Evolutionary conservation across 1,140 invertebrate genomes (phyloP).

Genomic region (Caerostris darwini): DNA sequence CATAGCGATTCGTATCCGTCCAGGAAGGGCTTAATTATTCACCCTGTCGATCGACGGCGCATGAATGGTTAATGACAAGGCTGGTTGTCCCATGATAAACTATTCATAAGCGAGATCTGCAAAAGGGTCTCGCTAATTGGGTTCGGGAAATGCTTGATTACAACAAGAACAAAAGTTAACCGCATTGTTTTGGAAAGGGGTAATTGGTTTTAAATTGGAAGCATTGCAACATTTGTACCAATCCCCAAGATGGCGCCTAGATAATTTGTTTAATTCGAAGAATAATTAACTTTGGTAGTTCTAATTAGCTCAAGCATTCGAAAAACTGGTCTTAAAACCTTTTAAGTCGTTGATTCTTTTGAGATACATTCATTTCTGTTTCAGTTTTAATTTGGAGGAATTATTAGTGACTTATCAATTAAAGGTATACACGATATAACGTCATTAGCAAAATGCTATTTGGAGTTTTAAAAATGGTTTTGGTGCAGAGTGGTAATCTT

Average conservation of each 20-base stretch:
- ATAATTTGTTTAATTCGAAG: neutral
- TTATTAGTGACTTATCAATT: too few species aligned
- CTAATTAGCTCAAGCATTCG: neutral
- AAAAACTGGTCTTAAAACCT: too few species aligned
- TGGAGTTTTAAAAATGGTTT: too few species aligned
- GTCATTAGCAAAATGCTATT: too few species aligned
- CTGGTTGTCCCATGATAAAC: neutral
- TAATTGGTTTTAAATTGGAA: conserved; percentile 18
- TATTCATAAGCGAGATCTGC: neutral
- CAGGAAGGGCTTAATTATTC: too few species aligned
- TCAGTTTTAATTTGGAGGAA: too few species aligned
- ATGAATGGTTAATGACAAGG: conserved; percentile 29
- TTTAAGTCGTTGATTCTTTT: too few species aligned
- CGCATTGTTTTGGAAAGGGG: neutral
- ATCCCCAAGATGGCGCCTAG: neutral
- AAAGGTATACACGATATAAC: too few species aligned
- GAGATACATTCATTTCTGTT: too few species aligned
- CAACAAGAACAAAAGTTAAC: neutral
- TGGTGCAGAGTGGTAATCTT: too few species aligned
- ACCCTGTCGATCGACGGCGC: neutral
- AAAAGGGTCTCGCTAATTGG: neutral
- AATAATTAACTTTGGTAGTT: neutral
- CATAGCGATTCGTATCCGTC: too few species aligned
- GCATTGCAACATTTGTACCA: neutral
- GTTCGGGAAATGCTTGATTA: neutral